Evolutionary conservation across 2,888 invertebrate species (phyloP).

Genomic region (Synergus laeviventris): DNA sequence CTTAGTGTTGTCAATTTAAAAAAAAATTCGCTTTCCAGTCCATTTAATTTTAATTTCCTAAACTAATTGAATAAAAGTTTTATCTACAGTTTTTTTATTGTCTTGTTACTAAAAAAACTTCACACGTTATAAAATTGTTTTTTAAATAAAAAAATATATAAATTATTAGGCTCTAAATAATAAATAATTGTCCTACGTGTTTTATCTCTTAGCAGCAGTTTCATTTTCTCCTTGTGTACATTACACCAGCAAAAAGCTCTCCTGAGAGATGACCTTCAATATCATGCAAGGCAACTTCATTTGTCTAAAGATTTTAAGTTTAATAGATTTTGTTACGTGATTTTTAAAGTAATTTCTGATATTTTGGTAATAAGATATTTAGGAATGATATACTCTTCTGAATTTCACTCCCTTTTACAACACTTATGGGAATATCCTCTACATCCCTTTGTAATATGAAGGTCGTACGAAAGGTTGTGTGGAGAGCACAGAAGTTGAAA

Average conservation of each 20-base stretch:
- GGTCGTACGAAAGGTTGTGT: background rate
- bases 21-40: too few relatives aligned
- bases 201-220: background rate
- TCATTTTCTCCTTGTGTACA: constrained; percentile 1
- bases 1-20: background rate
- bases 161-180: too few relatives aligned
- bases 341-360: background rate
- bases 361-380: background rate
- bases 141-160: too few relatives aligned
- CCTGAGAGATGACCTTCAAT: constrained; percentile 1
- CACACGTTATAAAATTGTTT: too few relatives aligned
- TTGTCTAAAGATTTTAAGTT: too few relatives aligned
- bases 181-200: background rate
- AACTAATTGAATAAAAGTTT: too few relatives aligned
- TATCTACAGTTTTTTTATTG: too few relatives aligned
- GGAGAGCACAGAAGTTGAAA: background rate
- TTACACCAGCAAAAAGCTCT: constrained; percentile 6
- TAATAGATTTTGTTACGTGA: background rate
- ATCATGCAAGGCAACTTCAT: background rate
- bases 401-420: background rate
- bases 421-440: background rate
- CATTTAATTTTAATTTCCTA: too few relatives aligned
- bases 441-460: background rate
- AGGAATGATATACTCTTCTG: background rate
- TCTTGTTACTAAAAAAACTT: too few relatives aligned